Conservation (phyloP, 1,140 invertebrate genomes). For the Nautilus pompilius region DNA sequence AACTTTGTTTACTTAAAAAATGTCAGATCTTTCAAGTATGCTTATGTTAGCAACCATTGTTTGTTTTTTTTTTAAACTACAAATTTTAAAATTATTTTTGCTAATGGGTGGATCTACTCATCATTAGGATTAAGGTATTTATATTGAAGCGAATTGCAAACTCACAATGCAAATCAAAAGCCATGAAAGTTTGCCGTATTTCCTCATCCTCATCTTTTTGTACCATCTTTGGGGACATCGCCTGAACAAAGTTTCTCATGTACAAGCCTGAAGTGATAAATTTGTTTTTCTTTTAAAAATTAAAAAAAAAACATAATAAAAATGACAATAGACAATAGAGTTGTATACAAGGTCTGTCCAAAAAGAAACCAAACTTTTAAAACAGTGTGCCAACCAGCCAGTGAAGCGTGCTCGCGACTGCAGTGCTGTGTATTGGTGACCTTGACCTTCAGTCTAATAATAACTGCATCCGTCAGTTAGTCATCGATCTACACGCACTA, state of each 20-base stretch:
- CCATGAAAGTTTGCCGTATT: conserved; percentile 48
- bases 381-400: too few relatives aligned
- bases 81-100: neutral
- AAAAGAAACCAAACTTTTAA: too few relatives aligned
- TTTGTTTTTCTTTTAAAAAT: neutral
- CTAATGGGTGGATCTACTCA: too few relatives aligned
- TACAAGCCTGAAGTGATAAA: conserved; percentile 27
- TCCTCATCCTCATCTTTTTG: conserved; percentile 44
- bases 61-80: neutral
- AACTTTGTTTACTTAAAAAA: too few relatives aligned
- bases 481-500: too few relatives aligned
- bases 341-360: too few relatives aligned
- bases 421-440: too few relatives aligned
- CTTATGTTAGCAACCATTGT: neutral
- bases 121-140: too few relatives aligned
- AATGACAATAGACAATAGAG: neutral
- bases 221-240: conserved; percentile 38
- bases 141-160: conserved; percentile 1
- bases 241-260: conserved; percentile 31
- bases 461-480: too few relatives aligned
- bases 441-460: too few relatives aligned
- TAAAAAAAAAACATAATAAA: neutral
- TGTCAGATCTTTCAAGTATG: neutral
- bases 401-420: too few relatives aligned
- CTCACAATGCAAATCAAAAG: conserved; percentile 51